Base-by-base conservation (phyloP, 2,888 invertebrate species). In the Cylindroiulus punctatus region DNA sequence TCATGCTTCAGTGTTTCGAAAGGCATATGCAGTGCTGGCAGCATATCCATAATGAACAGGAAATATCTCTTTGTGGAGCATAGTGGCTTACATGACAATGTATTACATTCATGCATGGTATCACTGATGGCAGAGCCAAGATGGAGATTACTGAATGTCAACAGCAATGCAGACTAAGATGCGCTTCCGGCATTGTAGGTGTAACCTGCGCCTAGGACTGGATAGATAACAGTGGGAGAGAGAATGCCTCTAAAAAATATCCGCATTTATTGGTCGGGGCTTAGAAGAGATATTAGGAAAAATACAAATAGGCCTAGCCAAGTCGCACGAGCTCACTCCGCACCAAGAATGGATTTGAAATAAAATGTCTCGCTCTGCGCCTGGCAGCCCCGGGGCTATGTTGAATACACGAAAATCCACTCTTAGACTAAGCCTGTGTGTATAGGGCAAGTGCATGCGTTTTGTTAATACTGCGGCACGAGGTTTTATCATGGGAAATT, bases 341-440 rank as follows among this genome's bases (percentile, higher is more conserved):
- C 82, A 4, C 12, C 8, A 12, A n/a, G 42, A 82, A 40, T 40
- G 82, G 82, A 40, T 82, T 82, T 82, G 82, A 36, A 82, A 82
- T 82, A 82, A 42, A 82, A 82, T 30, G 42, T 82, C 82, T 82
- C n/a, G n/a, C n/a, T n/a, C 36, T 42, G 30, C 10, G 65, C 65
- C 26, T 65, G 5, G 42, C 82, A 82, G 82, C 82, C 82, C 42
- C 36, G 10, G 36, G 82, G 82, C 82, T 36, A 22, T 30, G 40
- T 40, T 82, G n/a, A 82, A 82, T 82, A 82, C 82, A 82, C 42
- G 82, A 82, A 82, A 82, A 82, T 82, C 82, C 82, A 82, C 82
- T 82, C 42, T 36, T 82, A 81, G 8, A n/a, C 40, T 82, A 65
- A 5, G 65, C 65, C 65, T 65, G 12, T 65, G 65, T 26, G 65